phyloP scores from a whole-genome alignment of 2,888 invertebrate genomes.

The Netelia fuscicornis region DNA sequence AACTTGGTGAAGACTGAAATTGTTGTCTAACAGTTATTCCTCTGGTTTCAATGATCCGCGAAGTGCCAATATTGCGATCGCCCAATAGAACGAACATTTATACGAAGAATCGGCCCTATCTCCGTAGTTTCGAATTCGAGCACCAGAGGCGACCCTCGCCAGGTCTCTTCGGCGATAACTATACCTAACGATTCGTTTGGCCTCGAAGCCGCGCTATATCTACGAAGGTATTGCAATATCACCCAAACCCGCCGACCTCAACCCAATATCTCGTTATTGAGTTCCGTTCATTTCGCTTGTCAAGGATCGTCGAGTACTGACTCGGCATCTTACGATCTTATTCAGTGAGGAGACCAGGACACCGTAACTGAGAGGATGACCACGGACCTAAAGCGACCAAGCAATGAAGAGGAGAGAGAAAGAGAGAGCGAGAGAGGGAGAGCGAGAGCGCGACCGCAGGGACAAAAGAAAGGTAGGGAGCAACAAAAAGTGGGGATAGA shows the following conservation, averaged over 20 bases:
- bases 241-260: slow-evolving; percentile 9
- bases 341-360: slow-evolving; percentile 2
- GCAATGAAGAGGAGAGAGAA: background rate
- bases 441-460: too few relatives aligned
- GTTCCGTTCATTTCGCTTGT: slow-evolving; percentile 46
- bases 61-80: background rate
- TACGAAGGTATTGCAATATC: slow-evolving; percentile 36
- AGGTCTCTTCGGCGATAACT: background rate
- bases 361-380: background rate
- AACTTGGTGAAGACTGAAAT: too few relatives aligned
- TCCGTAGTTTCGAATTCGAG: background rate
- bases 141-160: background rate
- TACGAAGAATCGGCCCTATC: background rate
- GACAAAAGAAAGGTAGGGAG: background rate
- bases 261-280: slow-evolving; percentile 56
- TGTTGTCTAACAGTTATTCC: too few relatives aligned
- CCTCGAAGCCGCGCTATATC: background rate
- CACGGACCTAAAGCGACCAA: background rate
- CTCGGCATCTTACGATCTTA: slow-evolving; percentile 35
- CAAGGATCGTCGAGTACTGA: slow-evolving; percentile 39
- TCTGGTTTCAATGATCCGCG: background rate
- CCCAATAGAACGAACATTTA: background rate
- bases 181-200: background rate
- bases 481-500: too few relatives aligned
- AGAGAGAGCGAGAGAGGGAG: background rate